These are phyloP conservation scores for Opisthocomus hoazin DNA, from an alignment of 2,113 vertebrate species.

Conservation along the genomic window DNA sequence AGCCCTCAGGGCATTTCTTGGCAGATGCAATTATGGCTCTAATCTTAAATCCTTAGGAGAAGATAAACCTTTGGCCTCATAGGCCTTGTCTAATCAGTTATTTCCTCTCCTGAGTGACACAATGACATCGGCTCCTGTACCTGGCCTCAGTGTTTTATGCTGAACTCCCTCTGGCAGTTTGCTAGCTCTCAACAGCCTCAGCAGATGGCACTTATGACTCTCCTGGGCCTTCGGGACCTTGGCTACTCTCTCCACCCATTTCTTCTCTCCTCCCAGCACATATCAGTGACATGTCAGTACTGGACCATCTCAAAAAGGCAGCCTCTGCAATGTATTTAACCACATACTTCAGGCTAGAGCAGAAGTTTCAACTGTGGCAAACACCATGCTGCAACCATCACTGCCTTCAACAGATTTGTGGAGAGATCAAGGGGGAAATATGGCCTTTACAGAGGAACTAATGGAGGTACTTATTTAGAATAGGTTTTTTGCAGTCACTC, in stretches of 20 bases:
- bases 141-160: background rate
- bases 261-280: background rate
- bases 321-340: background rate
- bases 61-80: background rate
- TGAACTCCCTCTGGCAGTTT: background rate
- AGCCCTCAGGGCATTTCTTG: background rate
- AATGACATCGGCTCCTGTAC: background rate
- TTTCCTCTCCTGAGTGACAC: background rate
- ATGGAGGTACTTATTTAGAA: background rate
- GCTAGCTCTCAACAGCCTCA: background rate
- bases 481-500: background rate
- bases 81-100: background rate
- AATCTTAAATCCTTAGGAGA: background rate
- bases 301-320: background rate
- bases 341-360: background rate
- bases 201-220: background rate
- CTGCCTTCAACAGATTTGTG: background rate
- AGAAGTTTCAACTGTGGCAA: background rate
- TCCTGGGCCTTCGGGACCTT: background rate
- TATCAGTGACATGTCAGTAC: background rate
- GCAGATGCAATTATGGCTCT: background rate
- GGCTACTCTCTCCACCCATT: background rate
- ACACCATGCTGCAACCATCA: background rate
- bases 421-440: background rate
- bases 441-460: background rate